These are phyloP conservation scores for Cantharis lateralis DNA, from an alignment of 2,888 invertebrate species.

Conservation along the genomic window DNA sequence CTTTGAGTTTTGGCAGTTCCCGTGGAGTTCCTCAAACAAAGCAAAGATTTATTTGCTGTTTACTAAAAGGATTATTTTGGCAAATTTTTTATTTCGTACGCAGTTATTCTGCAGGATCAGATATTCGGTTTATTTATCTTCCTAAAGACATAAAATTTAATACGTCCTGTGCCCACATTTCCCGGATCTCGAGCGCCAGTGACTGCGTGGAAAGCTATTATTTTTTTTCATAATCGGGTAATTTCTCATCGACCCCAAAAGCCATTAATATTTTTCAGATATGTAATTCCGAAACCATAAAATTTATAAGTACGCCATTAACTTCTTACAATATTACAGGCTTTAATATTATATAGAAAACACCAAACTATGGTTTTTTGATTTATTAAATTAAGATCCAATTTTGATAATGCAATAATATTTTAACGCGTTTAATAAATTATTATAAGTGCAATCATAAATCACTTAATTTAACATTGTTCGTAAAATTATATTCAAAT, in stretches of 20 bases:
- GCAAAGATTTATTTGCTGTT: neutral
- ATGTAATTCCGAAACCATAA: neutral
- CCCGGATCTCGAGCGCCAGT: neutral
- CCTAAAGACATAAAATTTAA: neutral
- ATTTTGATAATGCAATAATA: neutral
- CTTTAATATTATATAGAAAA: neutral
- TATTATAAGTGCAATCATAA: neutral
- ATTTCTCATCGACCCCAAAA: neutral
- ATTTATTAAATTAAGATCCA: neutral
- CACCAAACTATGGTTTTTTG: neutral
- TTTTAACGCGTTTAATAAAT: neutral
- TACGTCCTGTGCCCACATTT: neutral
- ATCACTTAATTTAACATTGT: neutral
- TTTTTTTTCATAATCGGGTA: too few relatives aligned
- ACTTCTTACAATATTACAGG: neutral
- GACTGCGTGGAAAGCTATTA: too few relatives aligned
- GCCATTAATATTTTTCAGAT: neutral
- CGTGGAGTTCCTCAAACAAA: neutral
- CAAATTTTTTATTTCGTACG: neutral
- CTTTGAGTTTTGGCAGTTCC: conserved; percentile 13
- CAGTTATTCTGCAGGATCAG: neutral
- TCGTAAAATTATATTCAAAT: neutral
- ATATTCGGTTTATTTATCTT: neutral
- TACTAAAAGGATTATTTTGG: neutral
- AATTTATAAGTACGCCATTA: neutral